phyloP scores from a whole-genome alignment of 2,113 vertebrate genomes.

The Gambusia affinis region DNA sequence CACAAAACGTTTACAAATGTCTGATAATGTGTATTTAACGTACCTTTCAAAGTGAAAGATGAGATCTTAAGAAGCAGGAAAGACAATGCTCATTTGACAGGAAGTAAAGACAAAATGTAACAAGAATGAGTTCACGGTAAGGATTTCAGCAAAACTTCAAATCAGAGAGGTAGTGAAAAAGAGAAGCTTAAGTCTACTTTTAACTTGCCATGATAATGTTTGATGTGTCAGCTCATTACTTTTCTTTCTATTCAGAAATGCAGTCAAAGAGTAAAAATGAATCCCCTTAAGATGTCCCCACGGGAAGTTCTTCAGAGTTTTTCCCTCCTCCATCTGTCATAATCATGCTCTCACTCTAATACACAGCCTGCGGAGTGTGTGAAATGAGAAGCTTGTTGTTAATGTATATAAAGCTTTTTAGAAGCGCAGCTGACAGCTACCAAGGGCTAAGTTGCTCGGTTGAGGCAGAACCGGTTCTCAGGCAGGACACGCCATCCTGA shows the following conservation, averaged over 20 bases:
- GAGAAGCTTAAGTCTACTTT: conserved; percentile 57
- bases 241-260: conserved; percentile 59
- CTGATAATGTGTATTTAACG: conserved; percentile 31
- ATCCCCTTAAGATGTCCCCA: conserved; percentile 66
- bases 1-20: conserved; percentile 19
- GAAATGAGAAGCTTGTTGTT: conserved; percentile 65
- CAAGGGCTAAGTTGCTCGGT: conserved; percentile 66
- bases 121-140: conserved; percentile 39
- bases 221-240: conserved; percentile 58
- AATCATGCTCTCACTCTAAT: conserved; percentile 72
- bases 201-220: conserved; percentile 49
- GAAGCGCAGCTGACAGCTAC: conserved; percentile 68
- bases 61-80: conserved; percentile 1
- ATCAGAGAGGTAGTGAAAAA: conserved; percentile 40
- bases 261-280: conserved; percentile 64
- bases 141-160: conserved; percentile 51
- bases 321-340: conserved; percentile 74
- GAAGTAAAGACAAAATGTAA: conserved; percentile 31
- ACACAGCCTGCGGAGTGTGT: conserved; percentile 68
- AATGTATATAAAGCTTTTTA: conserved; percentile 76
- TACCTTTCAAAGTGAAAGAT: conserved; percentile 15
- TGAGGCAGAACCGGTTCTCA: conserved; percentile 68
- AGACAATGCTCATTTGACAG: conserved; percentile 28
- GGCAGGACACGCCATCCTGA: conserved; percentile 49
- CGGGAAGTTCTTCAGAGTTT: conserved; percentile 62